Percentiles rank a stretch among this genome's conserved stretches.
phyloP scores from a whole-genome alignment of 2,888 invertebrate genomes.

The Drosophila nr. fundita region DNA sequence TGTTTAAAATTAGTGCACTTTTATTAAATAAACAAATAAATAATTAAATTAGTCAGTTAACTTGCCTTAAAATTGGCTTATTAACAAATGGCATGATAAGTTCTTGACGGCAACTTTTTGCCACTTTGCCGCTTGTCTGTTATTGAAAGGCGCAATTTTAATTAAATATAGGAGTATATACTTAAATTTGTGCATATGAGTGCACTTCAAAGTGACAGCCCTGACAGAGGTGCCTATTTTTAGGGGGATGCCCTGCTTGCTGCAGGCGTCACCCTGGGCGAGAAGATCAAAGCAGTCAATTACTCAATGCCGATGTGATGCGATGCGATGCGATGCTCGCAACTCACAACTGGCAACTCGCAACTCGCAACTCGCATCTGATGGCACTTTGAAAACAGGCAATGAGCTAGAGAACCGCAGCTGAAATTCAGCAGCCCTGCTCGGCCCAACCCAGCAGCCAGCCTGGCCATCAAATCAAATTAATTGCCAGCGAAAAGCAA shows the following conservation, averaged over 20 bases:
- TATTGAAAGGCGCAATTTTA: constrained; percentile 48
- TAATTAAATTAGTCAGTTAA: neutral
- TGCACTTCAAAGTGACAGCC: constrained; percentile 63
- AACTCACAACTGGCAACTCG: constrained; percentile 20
- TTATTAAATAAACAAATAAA: neutral
- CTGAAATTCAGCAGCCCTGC: constrained; percentile 10
- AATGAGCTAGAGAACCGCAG: constrained; percentile 75
- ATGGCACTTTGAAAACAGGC: constrained; percentile 73
- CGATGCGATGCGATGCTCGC: constrained; percentile 11
- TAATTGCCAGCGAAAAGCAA: constrained; percentile 62
- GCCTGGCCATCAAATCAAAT: constrained; percentile 60
- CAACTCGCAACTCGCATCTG: constrained; percentile 24
- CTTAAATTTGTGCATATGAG: neutral
- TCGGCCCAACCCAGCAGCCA: constrained; percentile 1
- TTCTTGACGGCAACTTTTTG: neutral
- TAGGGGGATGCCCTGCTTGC: constrained; percentile 36
- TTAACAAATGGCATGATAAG: constrained; percentile 1
- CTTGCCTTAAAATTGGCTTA: neutral
- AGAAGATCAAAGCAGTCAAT: constrained; percentile 76
- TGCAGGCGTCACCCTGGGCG: constrained; percentile 54
- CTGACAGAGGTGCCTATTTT: constrained; percentile 53
- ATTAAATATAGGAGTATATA: constrained; percentile 37
- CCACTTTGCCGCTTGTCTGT: constrained; percentile 20
- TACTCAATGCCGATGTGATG: constrained; percentile 67
- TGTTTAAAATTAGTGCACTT: neutral